A percentile compares a stretch with the other conserved stretches of the same genome.
phyloP scores from a whole-genome alignment of 2,113 vertebrate species.

The Dicaeum eximium region DNA sequence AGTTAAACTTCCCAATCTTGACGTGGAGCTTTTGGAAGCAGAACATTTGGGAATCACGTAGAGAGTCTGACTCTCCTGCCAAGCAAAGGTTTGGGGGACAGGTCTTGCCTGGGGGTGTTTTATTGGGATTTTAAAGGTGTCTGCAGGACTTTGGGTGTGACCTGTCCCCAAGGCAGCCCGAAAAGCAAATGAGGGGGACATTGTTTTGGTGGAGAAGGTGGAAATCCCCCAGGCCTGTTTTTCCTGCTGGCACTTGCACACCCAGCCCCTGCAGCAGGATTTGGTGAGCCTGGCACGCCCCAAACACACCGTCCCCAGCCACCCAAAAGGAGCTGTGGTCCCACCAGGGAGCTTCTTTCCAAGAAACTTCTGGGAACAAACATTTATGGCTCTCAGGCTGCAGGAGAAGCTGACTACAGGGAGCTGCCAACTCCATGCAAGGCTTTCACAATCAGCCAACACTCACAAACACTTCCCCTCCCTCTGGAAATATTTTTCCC shows the following conservation, averaged over 20 bases:
- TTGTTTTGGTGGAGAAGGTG: neutral
- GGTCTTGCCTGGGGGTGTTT: fast-evolving
- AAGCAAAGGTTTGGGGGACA: neutral
- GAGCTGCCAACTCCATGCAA: fast-evolving
- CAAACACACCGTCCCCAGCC: fast-evolving
- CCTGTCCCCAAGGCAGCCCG: neutral
- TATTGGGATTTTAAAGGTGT: neutral
- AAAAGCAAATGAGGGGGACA: neutral
- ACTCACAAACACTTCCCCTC: neutral
- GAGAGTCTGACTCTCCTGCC: neutral
- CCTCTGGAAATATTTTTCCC: neutral
- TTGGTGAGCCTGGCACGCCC: fast-evolving
- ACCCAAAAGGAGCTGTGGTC: neutral
- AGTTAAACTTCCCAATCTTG: neutral
- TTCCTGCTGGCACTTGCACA: neutral
- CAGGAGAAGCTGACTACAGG: fast-evolving
- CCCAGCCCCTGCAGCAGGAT: neutral
- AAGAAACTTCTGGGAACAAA: neutral
- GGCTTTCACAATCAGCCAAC: neutral
- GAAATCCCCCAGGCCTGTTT: neutral
- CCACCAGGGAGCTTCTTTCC: neutral
- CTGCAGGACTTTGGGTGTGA: neutral
- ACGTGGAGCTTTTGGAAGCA: neutral
- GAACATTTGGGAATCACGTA: neutral
- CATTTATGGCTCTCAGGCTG: neutral